A percentile compares a stretch with the other conserved stretches of the same genome.
Evolutionary conservation across 2,113 vertebrate genomes (phyloP).

Genomic region (Antennarius striatus): DNA sequence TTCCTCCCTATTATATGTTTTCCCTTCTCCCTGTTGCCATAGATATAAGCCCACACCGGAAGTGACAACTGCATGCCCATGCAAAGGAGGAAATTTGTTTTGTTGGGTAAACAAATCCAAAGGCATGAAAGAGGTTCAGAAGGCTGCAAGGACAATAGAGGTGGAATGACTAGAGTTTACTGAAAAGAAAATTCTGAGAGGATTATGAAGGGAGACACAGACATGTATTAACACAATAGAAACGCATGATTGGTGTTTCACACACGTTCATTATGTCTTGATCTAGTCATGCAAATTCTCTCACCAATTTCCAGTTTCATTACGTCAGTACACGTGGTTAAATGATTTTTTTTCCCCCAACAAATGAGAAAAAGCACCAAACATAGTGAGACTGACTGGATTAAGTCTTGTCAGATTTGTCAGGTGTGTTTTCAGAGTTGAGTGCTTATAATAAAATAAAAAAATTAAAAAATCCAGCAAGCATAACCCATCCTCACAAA

Average conservation of each 20-base stretch:
- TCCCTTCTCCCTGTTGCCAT: slow-evolving; percentile 60
- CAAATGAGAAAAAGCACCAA: too few relatives aligned
- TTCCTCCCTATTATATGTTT: slow-evolving; percentile 37
- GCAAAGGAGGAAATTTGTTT: slow-evolving; percentile 72
- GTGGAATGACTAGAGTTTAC: neutral
- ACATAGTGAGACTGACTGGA: too few relatives aligned
- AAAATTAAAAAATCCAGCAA: too few relatives aligned
- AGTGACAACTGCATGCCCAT: slow-evolving; percentile 53
- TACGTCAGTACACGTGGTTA: slow-evolving; percentile 26
- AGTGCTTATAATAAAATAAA: too few relatives aligned
- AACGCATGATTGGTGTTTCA: slow-evolving; percentile 37
- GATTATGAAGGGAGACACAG: neutral
- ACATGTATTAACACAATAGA: slow-evolving; percentile 11
- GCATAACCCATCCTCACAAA: too few relatives aligned
- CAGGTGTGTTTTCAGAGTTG: too few relatives aligned
- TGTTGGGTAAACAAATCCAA: slow-evolving; percentile 65
- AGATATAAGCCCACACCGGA: slow-evolving; percentile 61
- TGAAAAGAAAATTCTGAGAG: neutral
- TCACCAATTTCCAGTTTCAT: slow-evolving; percentile 29
- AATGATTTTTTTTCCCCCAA: slow-evolving; percentile 41
- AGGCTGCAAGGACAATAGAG: slow-evolving; percentile 26
- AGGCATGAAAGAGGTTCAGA: slow-evolving; percentile 26
- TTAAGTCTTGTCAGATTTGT: too few relatives aligned
- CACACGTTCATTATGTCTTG: slow-evolving; percentile 22
- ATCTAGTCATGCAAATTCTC: slow-evolving; percentile 34